Conservation (phyloP, 2,113 vertebrate species). For the Cavia aperea region DNA sequence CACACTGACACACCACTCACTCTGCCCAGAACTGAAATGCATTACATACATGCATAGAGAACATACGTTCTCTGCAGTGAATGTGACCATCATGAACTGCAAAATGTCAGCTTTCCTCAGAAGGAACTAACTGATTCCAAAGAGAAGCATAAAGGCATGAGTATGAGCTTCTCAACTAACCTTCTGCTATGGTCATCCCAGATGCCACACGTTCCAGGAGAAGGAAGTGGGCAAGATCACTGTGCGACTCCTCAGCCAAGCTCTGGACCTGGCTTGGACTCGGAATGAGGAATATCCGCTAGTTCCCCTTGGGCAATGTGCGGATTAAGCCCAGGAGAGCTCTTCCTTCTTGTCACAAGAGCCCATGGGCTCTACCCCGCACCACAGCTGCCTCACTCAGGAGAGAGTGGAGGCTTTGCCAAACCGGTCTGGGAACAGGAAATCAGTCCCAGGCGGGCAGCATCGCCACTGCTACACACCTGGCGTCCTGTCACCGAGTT, state of each 20-base stretch:
- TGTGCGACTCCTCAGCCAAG: neutral
- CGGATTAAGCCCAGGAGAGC: neutral
- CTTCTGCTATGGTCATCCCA: neutral
- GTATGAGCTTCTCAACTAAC: accelerated
- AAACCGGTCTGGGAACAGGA: accelerated
- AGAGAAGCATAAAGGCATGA: neutral
- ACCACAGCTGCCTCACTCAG: too few relatives aligned
- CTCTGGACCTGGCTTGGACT: accelerated
- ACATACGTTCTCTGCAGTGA: neutral
- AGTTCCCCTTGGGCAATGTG: accelerated
- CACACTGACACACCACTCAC: too few relatives aligned
- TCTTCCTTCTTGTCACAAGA: neutral
- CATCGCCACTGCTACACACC: accelerated
- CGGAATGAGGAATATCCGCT: accelerated
- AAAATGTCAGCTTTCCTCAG: neutral
- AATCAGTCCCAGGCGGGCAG: neutral
- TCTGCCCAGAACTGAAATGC: neutral
- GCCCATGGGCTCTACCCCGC: neutral
- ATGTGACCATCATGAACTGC: neutral
- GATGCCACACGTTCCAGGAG: accelerated
- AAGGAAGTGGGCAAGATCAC: neutral
- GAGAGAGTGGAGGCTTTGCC: accelerated
- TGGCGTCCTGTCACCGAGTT: neutral
- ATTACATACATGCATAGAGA: too few relatives aligned
- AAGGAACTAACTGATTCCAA: neutral